Evolutionary conservation across 2,113 vertebrate species (phyloP).

Genomic region (Pseudopodoces humilis): DNA sequence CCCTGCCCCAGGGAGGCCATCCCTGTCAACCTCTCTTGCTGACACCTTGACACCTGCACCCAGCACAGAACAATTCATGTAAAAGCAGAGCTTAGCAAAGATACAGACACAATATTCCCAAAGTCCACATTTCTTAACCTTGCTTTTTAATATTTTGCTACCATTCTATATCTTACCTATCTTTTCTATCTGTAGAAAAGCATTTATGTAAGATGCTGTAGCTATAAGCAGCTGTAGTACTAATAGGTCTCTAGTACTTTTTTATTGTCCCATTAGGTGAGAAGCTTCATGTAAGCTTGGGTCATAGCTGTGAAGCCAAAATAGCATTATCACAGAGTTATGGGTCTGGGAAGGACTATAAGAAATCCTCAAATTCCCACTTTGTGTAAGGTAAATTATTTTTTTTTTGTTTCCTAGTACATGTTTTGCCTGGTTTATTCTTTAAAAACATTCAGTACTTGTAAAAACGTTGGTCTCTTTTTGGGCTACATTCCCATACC

Average conservation of each 20-base stretch:
- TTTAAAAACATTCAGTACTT: not conserved
- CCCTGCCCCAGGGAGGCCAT: not conserved
- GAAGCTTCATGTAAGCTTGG: not conserved
- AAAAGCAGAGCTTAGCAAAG: not conserved
- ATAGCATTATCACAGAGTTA: not conserved
- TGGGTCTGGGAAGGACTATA: not conserved
- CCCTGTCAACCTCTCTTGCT: not conserved
- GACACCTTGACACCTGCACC: not conserved
- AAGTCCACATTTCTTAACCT: not conserved
- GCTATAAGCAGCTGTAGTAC: not conserved
- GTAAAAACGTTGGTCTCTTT: not conserved
- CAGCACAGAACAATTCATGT: rapidly evolving
- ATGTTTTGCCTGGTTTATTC: not conserved
- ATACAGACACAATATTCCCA: not conserved
- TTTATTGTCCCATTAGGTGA: not conserved
- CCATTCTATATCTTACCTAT: not conserved
- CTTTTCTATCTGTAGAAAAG: not conserved
- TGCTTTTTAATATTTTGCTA: not conserved
- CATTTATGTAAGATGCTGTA: not conserved
- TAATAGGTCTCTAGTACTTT: not conserved
- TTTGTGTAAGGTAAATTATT: not conserved
- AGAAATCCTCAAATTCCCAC: not conserved
- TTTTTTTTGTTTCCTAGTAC: not conserved
- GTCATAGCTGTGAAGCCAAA: not conserved
- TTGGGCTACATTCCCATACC: not conserved